Percentiles rank a stretch among this genome's conserved stretches.
Conservation (phyloP, 1,140 invertebrate species). For the Drosophila athabasca region DNA sequence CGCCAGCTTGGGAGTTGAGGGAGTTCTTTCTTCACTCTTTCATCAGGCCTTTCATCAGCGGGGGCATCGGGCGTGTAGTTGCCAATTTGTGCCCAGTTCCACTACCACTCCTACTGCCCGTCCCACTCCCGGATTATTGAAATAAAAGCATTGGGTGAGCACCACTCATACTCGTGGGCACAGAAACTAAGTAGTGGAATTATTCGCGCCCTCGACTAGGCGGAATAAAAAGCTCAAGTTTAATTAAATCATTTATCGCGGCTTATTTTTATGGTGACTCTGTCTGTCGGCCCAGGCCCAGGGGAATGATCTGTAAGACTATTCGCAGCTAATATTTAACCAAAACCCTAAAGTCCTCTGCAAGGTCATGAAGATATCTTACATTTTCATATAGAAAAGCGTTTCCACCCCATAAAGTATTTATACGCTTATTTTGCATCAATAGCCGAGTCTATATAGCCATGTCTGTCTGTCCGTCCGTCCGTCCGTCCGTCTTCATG, state of each 20-base stretch:
- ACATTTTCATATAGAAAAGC: too few species aligned
- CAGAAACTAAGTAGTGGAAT: slow-evolving; percentile 39
- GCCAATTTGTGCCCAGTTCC: slow-evolving; percentile 37
- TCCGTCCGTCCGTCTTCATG: too few species aligned
- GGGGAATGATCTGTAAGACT: slow-evolving; percentile 17
- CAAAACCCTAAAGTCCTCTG: too few species aligned
- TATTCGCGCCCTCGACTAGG: slow-evolving; percentile 29
- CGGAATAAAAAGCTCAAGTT: background rate
- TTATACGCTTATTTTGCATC: too few species aligned
- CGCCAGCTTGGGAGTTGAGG: slow-evolving; percentile 39
- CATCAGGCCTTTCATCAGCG: slow-evolving; percentile 42
- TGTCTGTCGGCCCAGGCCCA: background rate
- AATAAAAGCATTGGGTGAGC: slow-evolving; percentile 18
- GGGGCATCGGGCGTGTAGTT: slow-evolving; percentile 36
- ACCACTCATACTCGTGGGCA: background rate
- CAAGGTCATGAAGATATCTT: too few species aligned
- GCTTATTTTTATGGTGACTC: slow-evolving; percentile 1
- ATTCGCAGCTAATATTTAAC: too few species aligned
- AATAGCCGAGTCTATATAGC: too few species aligned
- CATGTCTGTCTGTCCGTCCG: too few species aligned
- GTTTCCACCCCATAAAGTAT: too few species aligned
- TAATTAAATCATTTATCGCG: slow-evolving; percentile 55
- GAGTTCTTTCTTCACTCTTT: slow-evolving; percentile 51
- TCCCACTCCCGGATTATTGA: slow-evolving; percentile 45
- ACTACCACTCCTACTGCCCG: background rate